Percentiles rank a stretch among this genome's conserved stretches.
phyloP scores from a whole-genome alignment of 64 coral and sea anemone species.

The Acropora yongei region DNA sequence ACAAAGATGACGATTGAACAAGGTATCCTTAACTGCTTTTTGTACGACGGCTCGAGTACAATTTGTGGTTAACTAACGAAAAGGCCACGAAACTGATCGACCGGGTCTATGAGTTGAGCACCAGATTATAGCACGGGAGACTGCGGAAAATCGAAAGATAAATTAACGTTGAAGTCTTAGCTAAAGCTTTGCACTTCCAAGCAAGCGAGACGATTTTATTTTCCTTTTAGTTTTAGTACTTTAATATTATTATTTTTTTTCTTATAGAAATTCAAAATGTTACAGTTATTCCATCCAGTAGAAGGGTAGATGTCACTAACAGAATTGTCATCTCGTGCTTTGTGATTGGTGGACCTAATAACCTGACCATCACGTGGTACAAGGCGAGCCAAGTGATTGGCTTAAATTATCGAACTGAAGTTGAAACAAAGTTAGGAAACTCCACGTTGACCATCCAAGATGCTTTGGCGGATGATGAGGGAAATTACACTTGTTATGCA shows the following conservation, averaged over 20 bases:
- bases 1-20: conserved; percentile 3
- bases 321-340: not conserved
- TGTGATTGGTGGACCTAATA: conserved; percentile 26
- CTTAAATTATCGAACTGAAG: conserved; percentile 24
- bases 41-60: too few relatives aligned
- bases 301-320: not conserved
- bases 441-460: conserved; percentile 45
- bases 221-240: not conserved
- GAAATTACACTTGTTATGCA: conserved; percentile 24
- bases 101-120: too few relatives aligned
- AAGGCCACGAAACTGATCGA: too few relatives aligned
- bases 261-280: not conserved
- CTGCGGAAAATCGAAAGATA: too few relatives aligned
- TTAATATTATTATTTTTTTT: not conserved
- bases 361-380: conserved; percentile 27
- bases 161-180: not conserved
- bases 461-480: conserved; percentile 4
- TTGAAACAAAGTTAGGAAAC: not conserved
- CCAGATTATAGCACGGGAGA: too few relatives aligned
- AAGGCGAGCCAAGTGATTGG: conserved; percentile 1
- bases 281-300: not conserved
- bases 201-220: too few relatives aligned
- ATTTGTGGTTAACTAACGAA: too few relatives aligned
- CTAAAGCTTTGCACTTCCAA: not conserved
- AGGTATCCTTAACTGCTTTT: conserved; percentile 11